These are phyloP conservation scores for Epirrita christyi DNA, from an alignment of 2,888 invertebrate species.

Conservation along the genomic window DNA sequence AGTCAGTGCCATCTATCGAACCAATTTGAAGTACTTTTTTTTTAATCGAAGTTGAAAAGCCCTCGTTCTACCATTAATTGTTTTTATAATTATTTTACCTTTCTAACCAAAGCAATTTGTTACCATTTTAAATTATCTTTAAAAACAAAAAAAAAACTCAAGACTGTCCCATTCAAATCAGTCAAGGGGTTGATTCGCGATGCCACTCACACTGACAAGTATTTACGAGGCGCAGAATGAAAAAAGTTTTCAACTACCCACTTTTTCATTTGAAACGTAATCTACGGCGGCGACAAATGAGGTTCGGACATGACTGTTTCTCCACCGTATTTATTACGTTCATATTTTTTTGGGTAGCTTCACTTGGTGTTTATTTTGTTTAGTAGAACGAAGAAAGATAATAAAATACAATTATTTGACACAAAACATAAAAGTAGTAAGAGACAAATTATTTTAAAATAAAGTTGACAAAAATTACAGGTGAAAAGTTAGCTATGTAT, in stretches of 20 bases:
- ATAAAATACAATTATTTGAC: no score
- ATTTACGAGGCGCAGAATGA: constrained; percentile 69
- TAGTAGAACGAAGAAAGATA: no score
- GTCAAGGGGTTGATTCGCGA: constrained; percentile 65
- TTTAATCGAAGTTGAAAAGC: no score
- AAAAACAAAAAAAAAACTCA: neutral
- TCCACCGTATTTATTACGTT: constrained; percentile 49
- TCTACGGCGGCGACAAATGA: constrained; percentile 71
- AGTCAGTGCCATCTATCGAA: no score
- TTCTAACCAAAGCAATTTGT: no score
- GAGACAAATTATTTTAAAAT: no score
- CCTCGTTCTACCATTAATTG: no score
- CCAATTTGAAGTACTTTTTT: no score
- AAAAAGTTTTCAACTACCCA: constrained; percentile 71
- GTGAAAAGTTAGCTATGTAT: no score
- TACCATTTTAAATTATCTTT: neutral
- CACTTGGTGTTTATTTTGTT: constrained; percentile 25
- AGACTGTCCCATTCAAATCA: constrained; percentile 58
- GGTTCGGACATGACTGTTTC: constrained; percentile 72
- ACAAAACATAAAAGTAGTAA: no score
- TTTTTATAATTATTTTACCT: no score
- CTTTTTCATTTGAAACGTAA: constrained; percentile 79
- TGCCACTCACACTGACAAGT: constrained; percentile 58
- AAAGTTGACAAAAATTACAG: no score
- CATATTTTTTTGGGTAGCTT: constrained; percentile 48